Base-by-base conservation (phyloP, 64 coral and sea anemone species). In the Montipora cactus region DNA sequence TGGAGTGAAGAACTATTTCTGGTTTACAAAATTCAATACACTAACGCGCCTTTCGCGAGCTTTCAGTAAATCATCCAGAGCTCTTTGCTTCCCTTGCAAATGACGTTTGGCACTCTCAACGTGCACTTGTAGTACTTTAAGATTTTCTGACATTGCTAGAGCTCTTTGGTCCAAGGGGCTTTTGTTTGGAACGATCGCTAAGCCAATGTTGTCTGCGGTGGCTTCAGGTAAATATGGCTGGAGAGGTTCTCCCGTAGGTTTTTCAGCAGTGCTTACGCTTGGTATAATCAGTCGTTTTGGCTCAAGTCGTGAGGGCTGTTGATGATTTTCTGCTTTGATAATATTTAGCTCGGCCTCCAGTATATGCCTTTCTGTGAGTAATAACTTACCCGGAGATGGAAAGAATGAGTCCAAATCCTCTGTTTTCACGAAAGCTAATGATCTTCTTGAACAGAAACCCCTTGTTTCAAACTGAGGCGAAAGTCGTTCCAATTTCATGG, bases 131-230 rank as follows among this genome's bases (percentile, higher is more conserved):
- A 89, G 75, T 28, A 89, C 7, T 44, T 89, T 75, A 2, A 78
- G 44, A 66, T 89, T 89, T 49, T 89, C 87, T 64, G 57, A 51
- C 68, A 75, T 49, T 77, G 75, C 70, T 52, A 74, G 10, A 25
- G 70, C 87, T 57, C 87, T 76, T 88, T 20, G 18, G 16, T 88
- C 87, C 1, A 88, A 51, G 25, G 1, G 6, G 0, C 37, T 5
- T 18, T 16, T 49, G 46, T 12, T 45, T 5, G 25, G 48, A 47
- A 72, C 4, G 18, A 21, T 37, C 28, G 28, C 28, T 37, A 37
- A 37, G 28, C 28, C 28, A 37, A 37, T 37, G 28, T 37, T 37
- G 28, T 37, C 28, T 37, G 28, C 28, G 1, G 28, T 37, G 28
- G 28, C 28, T 37, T 37, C 28, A 37, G 28, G 28, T 37, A 37